Evolutionary conservation across 2,888 invertebrate genomes (phyloP).

Genomic region (Philereme transversata): DNA sequence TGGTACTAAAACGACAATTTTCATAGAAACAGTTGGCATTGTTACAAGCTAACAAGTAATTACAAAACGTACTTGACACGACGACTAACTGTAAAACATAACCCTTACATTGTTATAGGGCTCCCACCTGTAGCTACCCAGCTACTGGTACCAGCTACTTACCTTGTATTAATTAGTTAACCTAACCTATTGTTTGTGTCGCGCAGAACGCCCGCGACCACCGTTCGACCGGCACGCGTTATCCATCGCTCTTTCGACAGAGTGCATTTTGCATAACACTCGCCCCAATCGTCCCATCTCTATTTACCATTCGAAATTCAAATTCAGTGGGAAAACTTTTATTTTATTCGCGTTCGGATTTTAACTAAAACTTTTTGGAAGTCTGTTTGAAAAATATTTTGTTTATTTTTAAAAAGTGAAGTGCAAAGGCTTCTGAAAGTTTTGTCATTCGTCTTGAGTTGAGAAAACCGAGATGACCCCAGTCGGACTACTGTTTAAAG

Average conservation of each 20-base stretch:
- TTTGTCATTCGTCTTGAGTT: slow-evolving; percentile 35
- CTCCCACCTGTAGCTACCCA: slow-evolving; percentile 70
- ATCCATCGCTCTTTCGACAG: slow-evolving; percentile 51
- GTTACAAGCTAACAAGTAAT: slow-evolving; percentile 29
- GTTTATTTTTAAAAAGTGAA: slow-evolving; percentile 22
- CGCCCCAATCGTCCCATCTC: slow-evolving; percentile 27
- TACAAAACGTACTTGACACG: slow-evolving; percentile 34
- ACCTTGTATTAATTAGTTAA: slow-evolving; percentile 68
- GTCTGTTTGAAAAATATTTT: slow-evolving; percentile 8
- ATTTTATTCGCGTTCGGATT: not conserved
- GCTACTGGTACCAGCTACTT: slow-evolving; percentile 50
- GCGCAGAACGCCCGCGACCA: slow-evolving; percentile 68
- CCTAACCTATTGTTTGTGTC: slow-evolving; percentile 73
- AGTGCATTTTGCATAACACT: slow-evolving; percentile 45
- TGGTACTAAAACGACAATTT: not conserved
- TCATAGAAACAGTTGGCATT: slow-evolving; percentile 24
- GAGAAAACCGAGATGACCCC: slow-evolving; percentile 77
- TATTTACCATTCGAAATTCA: slow-evolving; percentile 25
- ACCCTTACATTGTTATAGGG: slow-evolving; percentile 50
- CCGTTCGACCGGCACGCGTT: slow-evolving; percentile 65
- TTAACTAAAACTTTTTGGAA: slow-evolving; percentile 11
- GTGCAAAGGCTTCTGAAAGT: slow-evolving; percentile 27
- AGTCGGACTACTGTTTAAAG: slow-evolving; percentile 84
- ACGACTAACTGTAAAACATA: slow-evolving; percentile 40
- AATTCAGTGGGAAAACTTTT: slow-evolving; percentile 12